Conservation (phyloP, 1,140 invertebrate species). For the Caenorhabditis elegans region DNA sequence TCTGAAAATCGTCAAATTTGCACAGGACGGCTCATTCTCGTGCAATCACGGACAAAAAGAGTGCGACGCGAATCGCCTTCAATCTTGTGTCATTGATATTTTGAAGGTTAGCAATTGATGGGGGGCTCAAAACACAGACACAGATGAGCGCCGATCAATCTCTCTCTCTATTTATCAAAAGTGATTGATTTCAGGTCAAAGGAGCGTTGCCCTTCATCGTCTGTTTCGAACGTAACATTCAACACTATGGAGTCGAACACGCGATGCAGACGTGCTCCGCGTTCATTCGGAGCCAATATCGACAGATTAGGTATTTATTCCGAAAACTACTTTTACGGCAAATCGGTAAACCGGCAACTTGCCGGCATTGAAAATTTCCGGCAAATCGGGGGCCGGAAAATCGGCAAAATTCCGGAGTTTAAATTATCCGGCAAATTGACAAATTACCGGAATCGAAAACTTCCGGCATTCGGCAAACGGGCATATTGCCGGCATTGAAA, state of each 20-base stretch:
- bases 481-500: no score
- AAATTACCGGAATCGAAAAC: no score
- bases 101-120: slow-evolving; percentile 41
- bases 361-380: no score
- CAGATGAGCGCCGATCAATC: no score
- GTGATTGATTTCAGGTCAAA: slow-evolving; percentile 45
- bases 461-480: no score
- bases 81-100: slow-evolving; percentile 62
- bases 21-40: slow-evolving; percentile 62
- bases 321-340: neutral
- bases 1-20: neutral
- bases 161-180: neutral
- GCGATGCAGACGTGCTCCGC: slow-evolving; percentile 57
- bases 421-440: no score
- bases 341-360: no score
- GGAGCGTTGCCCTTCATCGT: slow-evolving; percentile 61
- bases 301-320: slow-evolving; percentile 61
- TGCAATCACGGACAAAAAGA: slow-evolving; percentile 66
- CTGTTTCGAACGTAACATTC: slow-evolving; percentile 59
- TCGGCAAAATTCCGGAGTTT: no score
- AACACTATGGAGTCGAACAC: slow-evolving; percentile 49
- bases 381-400: no score
- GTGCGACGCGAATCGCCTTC: slow-evolving; percentile 64
- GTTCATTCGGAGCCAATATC: slow-evolving; percentile 60
- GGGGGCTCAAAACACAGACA: neutral